Base-by-base conservation (phyloP, 2,113 vertebrate species). In the Callospermophilus lateralis region DNA sequence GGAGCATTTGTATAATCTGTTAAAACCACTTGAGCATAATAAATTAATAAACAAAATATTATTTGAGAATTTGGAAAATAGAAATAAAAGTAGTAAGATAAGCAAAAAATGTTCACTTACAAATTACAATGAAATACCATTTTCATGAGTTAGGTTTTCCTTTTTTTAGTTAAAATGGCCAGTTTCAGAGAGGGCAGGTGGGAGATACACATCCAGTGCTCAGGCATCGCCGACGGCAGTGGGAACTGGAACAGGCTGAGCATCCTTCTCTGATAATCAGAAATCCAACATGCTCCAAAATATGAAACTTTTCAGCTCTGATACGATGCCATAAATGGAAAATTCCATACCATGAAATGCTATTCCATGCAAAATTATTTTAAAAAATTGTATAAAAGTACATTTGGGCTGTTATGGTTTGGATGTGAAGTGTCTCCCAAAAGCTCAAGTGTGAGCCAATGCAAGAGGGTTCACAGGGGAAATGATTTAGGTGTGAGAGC, bases 41-140 rank as follows among this genome's bases (percentile, higher is more conserved):
- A 84, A 45, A 55, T 63, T 6, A 68, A 61, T 20, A 84, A n/a
- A 84, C 26, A 91, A 84, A 89, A 79, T 79, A 92, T 45, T n/a
- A 42, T 85, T 26, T 88, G 55, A 93, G 10, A 55, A 73, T 45
- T 86, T 74, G 55, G 28, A 12, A 93, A 93, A 68, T 45, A 34
- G 48, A 83, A 70, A 95, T 77, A 86, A 86, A 94, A 63, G 34
- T 42, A 13, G 61, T 51, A 51, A 51, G 48, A 76, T 37, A 79
- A n/a, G 34, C n/a, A 63, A 65, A 83, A 26, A 74, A 95, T 11
- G 3, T 63, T 92, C 79, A 89, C 8, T 55, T 86, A 48, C 58
- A 92, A 93, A 87, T 88, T 90, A 91, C 90, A 93, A 88, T 16
- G 20, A 77, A 51, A 89, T 0, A 15, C 8, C 2, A 17, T 70